Conservation (phyloP, 2,888 invertebrate species). For the Protodeltote pygarga region DNA sequence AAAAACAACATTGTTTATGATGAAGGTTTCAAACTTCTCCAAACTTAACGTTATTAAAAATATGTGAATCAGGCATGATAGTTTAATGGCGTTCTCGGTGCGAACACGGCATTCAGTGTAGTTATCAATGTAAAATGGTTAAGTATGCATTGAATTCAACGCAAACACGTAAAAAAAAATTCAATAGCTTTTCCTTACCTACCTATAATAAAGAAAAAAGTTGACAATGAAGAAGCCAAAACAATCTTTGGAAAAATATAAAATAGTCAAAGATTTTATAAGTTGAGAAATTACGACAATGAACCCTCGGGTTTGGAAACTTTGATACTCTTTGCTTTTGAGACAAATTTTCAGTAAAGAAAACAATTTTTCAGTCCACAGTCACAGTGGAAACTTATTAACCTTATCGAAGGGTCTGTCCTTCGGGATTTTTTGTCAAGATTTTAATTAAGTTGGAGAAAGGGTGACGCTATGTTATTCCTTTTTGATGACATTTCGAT, state of each 20-base stretch:
- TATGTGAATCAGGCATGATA: no score
- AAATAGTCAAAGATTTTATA: slow-evolving; percentile 33
- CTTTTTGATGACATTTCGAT: slow-evolving; percentile 83
- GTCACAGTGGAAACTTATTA: slow-evolving; percentile 44
- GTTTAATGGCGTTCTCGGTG: no score
- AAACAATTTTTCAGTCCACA: slow-evolving; percentile 38
- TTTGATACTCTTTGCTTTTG: slow-evolving; percentile 44
- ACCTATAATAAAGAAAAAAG: slow-evolving; percentile 12
- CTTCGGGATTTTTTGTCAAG: slow-evolving; percentile 41
- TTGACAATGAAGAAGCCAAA: slow-evolving; percentile 23
- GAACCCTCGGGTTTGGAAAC: slow-evolving; percentile 29
- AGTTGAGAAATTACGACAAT: slow-evolving; percentile 33
- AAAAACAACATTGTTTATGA: no score
- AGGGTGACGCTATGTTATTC: slow-evolving; percentile 78
- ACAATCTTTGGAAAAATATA: slow-evolving; percentile 17
- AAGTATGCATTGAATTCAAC: no score
- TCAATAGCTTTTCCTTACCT: not conserved
- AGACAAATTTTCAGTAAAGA: slow-evolving; percentile 39
- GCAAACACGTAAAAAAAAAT: no score
- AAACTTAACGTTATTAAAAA: no score
- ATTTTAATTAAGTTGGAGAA: slow-evolving; percentile 80
- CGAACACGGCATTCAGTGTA: no score
- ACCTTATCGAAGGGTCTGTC: slow-evolving; percentile 44
- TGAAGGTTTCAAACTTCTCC: no score
- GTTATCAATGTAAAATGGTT: no score